Conservation (phyloP, 2,888 invertebrate species). For the Catocala fraxini region DNA sequence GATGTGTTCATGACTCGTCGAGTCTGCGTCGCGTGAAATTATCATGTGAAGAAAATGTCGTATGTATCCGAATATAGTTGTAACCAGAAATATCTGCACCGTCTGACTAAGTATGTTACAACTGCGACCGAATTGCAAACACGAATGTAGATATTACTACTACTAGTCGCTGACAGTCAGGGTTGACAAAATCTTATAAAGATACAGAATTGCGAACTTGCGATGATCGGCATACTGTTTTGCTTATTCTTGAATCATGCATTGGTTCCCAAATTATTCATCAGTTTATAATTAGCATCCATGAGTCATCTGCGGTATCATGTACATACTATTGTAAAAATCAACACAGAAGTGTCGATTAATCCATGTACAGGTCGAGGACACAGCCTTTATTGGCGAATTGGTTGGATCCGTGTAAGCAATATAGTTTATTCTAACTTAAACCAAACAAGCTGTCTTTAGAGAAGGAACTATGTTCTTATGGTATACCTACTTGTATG, state of each 20-base stretch:
- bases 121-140: constrained; percentile 34
- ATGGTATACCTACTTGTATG: too few relatives aligned
- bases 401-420: too few relatives aligned
- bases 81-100: constrained; percentile 20
- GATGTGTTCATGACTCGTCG: not conserved
- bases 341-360: too few relatives aligned
- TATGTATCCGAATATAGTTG: constrained; percentile 19
- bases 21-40: constrained; percentile 7
- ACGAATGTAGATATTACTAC: constrained; percentile 6
- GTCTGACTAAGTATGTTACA: constrained; percentile 11
- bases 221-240: too few relatives aligned
- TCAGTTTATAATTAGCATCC: not conserved
- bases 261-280: not conserved
- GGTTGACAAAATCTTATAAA: too few relatives aligned
- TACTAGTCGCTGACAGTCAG: not conserved
- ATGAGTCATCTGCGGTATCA: not conserved
- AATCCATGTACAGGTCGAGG: too few relatives aligned
- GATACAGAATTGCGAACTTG: too few relatives aligned
- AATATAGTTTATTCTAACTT: too few relatives aligned
- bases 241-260: not conserved
- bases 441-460: too few relatives aligned
- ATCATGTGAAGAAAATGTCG: constrained; percentile 15
- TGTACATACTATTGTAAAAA: too few relatives aligned
- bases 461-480: too few relatives aligned
- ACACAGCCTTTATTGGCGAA: too few relatives aligned